Base-by-base conservation (phyloP, 2,113 vertebrate species). In the Ptyas mucosa region DNA sequence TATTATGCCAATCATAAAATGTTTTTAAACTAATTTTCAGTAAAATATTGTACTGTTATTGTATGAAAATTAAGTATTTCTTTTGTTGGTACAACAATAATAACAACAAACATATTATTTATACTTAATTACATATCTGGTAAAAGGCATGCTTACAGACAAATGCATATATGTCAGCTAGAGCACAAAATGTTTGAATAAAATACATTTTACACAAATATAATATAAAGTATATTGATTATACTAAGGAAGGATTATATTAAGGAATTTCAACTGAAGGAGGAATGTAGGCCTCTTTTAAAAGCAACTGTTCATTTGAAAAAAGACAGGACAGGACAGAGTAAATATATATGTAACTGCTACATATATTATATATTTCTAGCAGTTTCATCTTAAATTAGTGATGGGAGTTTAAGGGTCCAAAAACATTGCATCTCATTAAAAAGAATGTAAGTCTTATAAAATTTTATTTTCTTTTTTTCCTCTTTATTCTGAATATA, bases 1-100 rank as follows among this genome's bases (percentile, higher is more conserved):
- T 24, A 34, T 87, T 1, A 49, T 23, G 46, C 6, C 86, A 51
- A 23, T 39, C 55, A n/a, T 89, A 12, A 52, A 52, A 52, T 52
- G 52, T 52, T 52, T 52, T 52, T 11, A 95, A 95, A 91, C n/a
- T 94, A 95, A 51, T 39, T 81, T 85, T 95, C 55, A 90, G 4
- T 93, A 51, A 90, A 93, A 92, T 92, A 92, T 52, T 69, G 0
- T 3, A 3, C 34, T 87, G 1, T 57, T 91, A 53, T 93, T 92
- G 92, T 49, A 52, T 93, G 10, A 91, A 64, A 87, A 92, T 90
- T 94, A 0, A 23, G 57, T 1, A 91, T 94, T 96, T 49, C 49
- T 91, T 61, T 93, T 57, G 14, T 95, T 57, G 91, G 96, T 49
- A 0, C 2, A 46, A 94, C n/a, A 20, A 29, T 26, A 26, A 29